These are phyloP conservation scores for Thamnophis sirtalis DNA, from an alignment of 2,113 vertebrate species.

Conservation along the genomic window DNA sequence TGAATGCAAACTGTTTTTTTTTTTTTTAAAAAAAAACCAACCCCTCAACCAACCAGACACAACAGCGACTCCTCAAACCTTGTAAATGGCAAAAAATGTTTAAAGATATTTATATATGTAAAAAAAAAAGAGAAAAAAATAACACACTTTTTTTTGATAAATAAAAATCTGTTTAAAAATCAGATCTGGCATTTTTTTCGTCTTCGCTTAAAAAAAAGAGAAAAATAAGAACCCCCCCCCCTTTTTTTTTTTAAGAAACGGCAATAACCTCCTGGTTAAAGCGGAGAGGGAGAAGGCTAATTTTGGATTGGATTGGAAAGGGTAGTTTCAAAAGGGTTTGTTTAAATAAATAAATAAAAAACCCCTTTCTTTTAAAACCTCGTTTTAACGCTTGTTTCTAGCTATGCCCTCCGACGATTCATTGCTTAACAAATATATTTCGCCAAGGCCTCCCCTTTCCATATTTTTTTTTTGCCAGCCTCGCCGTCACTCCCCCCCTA, in stretches of 20 bases:
- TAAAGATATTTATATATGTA: conserved; percentile 99
- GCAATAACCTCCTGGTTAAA: not conserved
- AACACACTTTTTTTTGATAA: conserved; percentile 79
- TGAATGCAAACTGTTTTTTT: conserved; percentile 54
- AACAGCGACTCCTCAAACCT: conserved; percentile 61
- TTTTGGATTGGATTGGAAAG: not conserved
- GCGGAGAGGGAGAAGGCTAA: not conserved
- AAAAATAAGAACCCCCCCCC: not conserved
- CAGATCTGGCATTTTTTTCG: not conserved
- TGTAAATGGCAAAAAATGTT: conserved; percentile 93
- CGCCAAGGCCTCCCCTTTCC: conserved; percentile 70
- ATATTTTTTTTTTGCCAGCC: conserved; percentile 18
- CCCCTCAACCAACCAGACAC: not conserved
- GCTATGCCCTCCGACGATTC: conserved; percentile 89
- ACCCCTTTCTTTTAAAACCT: not conserved
- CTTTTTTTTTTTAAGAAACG: not conserved
- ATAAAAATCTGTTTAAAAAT: conserved; percentile 78
- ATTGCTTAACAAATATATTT: conserved; percentile 99
- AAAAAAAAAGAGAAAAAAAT: conserved; percentile 46
- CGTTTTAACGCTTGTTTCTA: conserved; percentile 46
- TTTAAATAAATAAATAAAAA: not conserved
- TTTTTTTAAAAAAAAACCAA: conserved; percentile 54
- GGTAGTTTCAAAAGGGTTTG: not conserved
- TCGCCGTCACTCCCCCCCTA: conserved; percentile 68
- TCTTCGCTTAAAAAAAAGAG: not conserved